Base-by-base conservation (phyloP, 2,888 invertebrate genomes). In the Drosophila paramelanica region DNA sequence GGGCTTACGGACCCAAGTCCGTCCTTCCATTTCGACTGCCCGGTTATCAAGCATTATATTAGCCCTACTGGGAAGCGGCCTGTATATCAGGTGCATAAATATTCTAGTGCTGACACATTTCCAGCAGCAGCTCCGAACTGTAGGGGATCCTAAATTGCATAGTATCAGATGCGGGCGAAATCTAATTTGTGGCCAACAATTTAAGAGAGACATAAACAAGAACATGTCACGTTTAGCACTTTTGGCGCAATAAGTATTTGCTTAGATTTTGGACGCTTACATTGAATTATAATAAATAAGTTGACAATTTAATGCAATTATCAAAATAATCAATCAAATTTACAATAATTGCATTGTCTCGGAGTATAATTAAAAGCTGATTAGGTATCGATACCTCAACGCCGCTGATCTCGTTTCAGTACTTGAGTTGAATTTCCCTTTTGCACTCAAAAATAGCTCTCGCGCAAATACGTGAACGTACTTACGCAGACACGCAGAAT, bases 61-160 rank as follows among this genome's bases (percentile, higher is more conserved):
- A 55, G 47, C 10, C 39, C 20, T n/a, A 23, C 36, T 43, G 23
- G 47, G 55, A 45, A 27, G 38, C 25, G 46, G 56, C 47, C 64
- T 64, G 61, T 64, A 68, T 81, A 70, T 75, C 81, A 67, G 75
- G 59, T 74, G 81, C 68, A 87, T 87, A 87, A 83, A 87, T 82
- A 84, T 67, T 14, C 23, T 62, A 49, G 55, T 49, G 66, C 56
- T 68, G 81, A 81, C 85, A 81, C 66, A 64, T 84, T 79, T 17
- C 17, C 17, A 73, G 4, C 31, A 59, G 36, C 25, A 53, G 17
- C 11, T 23, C 41, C 7, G 3, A 38, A 20, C 38, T 53, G 17
- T 42, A 47, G 25, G 14, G 39, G 8, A 31, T 42, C 25, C 31
- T 23, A 52, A 52, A 69, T 57, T 57, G 49, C 17, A 17, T 17